Percentiles rank a stretch among this genome's conserved stretches.
phyloP scores from a whole-genome alignment of 2,113 vertebrate species.

The Dromiciops gliroides region DNA sequence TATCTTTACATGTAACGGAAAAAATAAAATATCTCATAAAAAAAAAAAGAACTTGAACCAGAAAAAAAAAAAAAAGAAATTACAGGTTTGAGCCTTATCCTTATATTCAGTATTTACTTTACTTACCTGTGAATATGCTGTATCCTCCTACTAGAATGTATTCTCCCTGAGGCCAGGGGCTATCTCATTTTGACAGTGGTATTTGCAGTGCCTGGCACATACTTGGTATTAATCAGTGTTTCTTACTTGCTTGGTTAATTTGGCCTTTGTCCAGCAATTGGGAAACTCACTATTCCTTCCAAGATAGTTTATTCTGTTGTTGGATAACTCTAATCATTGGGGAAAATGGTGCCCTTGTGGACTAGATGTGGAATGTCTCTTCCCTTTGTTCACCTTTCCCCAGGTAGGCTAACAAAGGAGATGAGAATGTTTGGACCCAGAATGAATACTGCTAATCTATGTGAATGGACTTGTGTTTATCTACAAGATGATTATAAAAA shows the following conservation, averaged over 20 bases:
- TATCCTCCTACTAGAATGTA: background rate
- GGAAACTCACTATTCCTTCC: background rate
- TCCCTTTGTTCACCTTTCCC: background rate
- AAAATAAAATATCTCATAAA: no score
- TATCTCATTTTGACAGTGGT: background rate
- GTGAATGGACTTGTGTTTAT: constrained; percentile 1
- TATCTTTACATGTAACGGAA: no score
- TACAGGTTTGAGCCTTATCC: background rate
- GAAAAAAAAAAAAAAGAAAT: no score
- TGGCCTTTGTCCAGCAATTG: background rate
- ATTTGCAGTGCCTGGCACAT: background rate
- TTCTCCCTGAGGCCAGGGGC: background rate
- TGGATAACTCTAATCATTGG: background rate
- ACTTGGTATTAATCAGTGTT: background rate
- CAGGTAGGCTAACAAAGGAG: background rate
- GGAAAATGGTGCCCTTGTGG: background rate
- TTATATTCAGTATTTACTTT: background rate
- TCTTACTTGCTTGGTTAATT: background rate
- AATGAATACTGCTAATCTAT: background rate
- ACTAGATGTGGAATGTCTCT: background rate
- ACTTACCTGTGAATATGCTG: background rate
- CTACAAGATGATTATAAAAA: constrained; percentile 13
- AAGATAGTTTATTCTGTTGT: background rate
- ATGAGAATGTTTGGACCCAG: constrained; percentile 33
- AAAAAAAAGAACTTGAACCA: no score